Percentiles rank a stretch among this genome's conserved stretches.
phyloP scores from a whole-genome alignment of 2,888 invertebrate species.

The Drosophila fulvimacula region DNA sequence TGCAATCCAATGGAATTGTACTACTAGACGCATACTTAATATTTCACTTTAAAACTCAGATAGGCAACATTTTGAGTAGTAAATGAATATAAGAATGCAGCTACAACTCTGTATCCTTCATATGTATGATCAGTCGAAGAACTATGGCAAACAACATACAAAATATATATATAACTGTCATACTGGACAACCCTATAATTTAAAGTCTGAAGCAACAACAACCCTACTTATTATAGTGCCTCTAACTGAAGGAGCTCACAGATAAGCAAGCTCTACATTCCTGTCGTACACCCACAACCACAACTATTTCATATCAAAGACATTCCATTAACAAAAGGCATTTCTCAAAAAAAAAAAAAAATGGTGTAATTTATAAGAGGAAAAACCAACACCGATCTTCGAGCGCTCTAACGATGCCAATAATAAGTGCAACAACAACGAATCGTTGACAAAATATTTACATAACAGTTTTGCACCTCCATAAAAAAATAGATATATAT shows the following conservation, averaged over 20 bases:
- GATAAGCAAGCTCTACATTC: neutral
- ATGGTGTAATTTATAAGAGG: neutral
- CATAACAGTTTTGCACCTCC: slow-evolving; percentile 57
- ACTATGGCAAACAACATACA: too few species aligned
- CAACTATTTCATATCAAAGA: neutral
- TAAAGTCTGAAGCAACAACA: neutral
- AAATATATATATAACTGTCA: too few species aligned
- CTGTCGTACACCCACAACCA: neutral
- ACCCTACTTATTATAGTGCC: neutral
- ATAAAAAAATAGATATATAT: slow-evolving; percentile 3
- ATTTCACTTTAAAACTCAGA: neutral
- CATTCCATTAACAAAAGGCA: neutral
- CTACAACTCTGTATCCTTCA: too few species aligned
- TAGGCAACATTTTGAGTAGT: neutral
- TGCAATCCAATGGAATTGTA: neutral
- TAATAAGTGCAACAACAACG: slow-evolving; percentile 21
- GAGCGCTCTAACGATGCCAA: slow-evolving; percentile 25
- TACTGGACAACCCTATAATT: neutral
- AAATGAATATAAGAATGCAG: neutral
- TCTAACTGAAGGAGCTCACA: neutral
- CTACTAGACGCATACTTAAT: neutral
- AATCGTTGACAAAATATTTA: slow-evolving; percentile 57
- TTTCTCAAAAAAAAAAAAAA: neutral
- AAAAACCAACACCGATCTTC: neutral
- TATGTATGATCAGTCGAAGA: too few species aligned